Base-by-base conservation (phyloP, 2,113 vertebrate genomes). In the Eubucco bourcierii region DNA sequence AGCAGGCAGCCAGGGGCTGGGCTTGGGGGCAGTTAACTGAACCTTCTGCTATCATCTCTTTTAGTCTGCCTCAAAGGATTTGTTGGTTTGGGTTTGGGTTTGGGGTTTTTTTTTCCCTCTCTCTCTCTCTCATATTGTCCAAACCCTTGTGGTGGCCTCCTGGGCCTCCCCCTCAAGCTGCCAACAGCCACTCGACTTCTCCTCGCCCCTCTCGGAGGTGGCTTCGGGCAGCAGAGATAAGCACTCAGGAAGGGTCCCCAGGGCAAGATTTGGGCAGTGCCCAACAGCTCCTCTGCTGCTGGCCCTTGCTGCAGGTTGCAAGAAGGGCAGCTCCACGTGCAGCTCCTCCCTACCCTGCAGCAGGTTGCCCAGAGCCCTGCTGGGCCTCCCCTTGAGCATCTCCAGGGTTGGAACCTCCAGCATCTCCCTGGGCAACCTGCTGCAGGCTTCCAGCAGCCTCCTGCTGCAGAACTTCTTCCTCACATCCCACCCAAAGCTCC, bases 11-110 rank as follows among this genome's bases (percentile, higher is more conserved):
- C 1, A n/a, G 87, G 52, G 50, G 50, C 64, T 37, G 33, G 46
- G 70, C 71, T 85, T 59, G 88, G 34, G 93, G 94, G 24, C 90
- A 73, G 73, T 90, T 95, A 93, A 93, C 89, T 4, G 87, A 94
- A 90, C 5, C 50, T 53, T 71, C 88, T 6, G 0, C 82, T 95
- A 91, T 96, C 88, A 5, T 7, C 80, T 9, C 0, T 15, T 18
- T 64, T 37, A 79, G 34, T 33, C 23, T 16, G 60, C 46, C 87
- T 52, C 47, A 2, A 7, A 41, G 39, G 39, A 41, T 41, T 44
- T 44, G 18, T 73, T 18, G 28, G 74, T 14, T 71, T 41, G 41
- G 41, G 41, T 12, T 41, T 41, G 11, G 10, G 10, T 41, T 41
- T 41, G 41, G 41, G 41, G 37, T 50, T 50, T 50, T 21, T 23